These are phyloP conservation scores for Drosophila putrida DNA, from an alignment of 2,888 invertebrate species.

Conservation along the genomic window DNA sequence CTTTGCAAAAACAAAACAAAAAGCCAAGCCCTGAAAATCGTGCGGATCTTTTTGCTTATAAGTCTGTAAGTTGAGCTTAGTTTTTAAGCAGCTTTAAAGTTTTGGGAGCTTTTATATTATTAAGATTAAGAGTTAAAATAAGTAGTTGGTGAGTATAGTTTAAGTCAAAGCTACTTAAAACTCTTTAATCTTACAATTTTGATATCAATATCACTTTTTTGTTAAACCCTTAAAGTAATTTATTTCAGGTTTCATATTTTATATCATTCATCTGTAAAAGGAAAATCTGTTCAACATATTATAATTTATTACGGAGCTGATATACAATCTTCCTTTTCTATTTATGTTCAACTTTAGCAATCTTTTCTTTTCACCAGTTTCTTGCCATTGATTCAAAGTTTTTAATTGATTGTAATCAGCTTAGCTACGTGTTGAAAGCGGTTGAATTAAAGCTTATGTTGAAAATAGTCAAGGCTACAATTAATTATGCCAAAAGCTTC, in stretches of 20 bases:
- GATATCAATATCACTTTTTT: too few relatives aligned
- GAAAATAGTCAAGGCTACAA: constrained; percentile 6
- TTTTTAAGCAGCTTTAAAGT: too few relatives aligned
- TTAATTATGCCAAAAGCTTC: constrained; percentile 2
- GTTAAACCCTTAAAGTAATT: too few relatives aligned
- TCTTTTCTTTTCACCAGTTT: not conserved
- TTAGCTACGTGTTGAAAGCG: constrained; percentile 3
- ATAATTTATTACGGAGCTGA: not conserved
- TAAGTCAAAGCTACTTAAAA: not conserved
- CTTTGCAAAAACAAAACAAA: not conserved
- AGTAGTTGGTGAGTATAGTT: too few relatives aligned
- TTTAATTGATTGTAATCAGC: constrained; percentile 15
- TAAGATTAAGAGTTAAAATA: too few relatives aligned
- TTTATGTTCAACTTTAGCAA: constrained; percentile 1
- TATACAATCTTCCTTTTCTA: not conserved
- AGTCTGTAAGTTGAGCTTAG: too few relatives aligned
- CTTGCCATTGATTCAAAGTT: constrained; percentile 6
- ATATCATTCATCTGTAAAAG: not conserved
- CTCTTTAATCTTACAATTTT: not conserved
- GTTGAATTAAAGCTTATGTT: constrained; percentile 8
- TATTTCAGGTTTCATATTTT: not conserved
- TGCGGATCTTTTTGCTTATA: not conserved
- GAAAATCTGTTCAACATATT: not conserved
- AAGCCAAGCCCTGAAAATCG: constrained; percentile 10
- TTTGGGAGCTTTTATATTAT: too few relatives aligned